Conservation (phyloP, 2,113 vertebrate species). For the Crotophaga sulcirostris region DNA sequence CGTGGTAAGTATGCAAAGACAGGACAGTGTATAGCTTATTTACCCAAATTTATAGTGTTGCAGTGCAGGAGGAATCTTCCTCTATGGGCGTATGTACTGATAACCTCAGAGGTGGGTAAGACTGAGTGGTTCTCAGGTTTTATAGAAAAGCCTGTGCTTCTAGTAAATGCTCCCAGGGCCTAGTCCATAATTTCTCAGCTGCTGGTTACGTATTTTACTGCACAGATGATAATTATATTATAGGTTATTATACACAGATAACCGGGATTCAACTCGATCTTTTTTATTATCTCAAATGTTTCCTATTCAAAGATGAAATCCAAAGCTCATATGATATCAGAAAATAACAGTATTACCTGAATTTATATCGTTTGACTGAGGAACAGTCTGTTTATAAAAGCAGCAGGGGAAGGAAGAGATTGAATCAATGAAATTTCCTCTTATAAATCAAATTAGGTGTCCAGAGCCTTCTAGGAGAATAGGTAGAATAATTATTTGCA, state of each 20-base stretch:
- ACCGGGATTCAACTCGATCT: background rate
- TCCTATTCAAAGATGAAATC: background rate
- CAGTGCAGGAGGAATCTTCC: background rate
- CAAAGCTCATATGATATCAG: background rate
- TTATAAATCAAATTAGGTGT: background rate
- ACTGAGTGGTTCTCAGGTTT: background rate
- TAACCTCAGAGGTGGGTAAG: background rate
- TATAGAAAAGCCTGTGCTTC: background rate
- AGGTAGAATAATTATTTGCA: background rate
- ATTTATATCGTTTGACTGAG: background rate
- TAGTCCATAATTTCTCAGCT: background rate
- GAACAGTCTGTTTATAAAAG: background rate
- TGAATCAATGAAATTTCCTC: background rate
- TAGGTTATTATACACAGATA: too few species aligned
- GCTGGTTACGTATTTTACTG: background rate
- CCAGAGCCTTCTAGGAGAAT: background rate
- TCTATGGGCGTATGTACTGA: rapidly evolving
- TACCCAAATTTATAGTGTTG: background rate
- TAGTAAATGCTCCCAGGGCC: background rate
- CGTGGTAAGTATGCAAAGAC: background rate
- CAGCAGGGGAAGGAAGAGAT: background rate
- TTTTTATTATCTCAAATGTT: background rate
- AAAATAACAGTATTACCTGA: background rate
- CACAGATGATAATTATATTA: background rate
- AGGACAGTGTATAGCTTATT: background rate